Evolutionary conservation across 92 coral and sea anemone species (phyloP).

Genomic region (Desmophyllum pertusum): DNA sequence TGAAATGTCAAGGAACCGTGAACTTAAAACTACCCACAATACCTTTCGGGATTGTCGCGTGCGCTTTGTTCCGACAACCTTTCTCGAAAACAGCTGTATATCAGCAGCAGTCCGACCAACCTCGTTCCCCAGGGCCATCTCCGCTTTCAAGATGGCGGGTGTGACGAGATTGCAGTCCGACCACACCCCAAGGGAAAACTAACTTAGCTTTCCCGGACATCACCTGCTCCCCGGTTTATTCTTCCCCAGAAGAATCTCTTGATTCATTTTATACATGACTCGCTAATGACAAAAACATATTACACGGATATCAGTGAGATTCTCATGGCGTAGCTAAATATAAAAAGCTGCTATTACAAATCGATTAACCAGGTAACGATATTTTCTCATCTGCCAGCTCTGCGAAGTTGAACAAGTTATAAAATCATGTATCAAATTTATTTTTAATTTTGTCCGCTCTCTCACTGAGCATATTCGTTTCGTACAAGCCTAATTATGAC

Average conservation of each 20-base stretch:
- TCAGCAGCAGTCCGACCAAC: neutral
- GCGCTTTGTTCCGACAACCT: no score
- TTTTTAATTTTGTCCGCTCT: neutral
- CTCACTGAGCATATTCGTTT: neutral
- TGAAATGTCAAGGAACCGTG: no score
- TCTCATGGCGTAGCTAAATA: conserved; percentile 28
- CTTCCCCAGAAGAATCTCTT: neutral
- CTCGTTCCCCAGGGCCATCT: no score
- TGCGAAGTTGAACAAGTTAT: neutral
- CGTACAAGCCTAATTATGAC: neutral
- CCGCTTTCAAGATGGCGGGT: no score
- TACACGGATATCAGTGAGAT: neutral
- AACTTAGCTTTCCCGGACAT: neutral
- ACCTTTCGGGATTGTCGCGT: no score
- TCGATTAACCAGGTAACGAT: conserved; percentile 38
- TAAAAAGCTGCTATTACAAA: conserved; percentile 28
- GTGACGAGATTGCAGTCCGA: no score
- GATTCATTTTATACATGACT: neutral
- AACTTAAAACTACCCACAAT: no score
- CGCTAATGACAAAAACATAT: conserved; percentile 34
- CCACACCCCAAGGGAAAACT: neutral
- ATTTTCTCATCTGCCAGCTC: conserved; percentile 8
- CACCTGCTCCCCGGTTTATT: neutral
- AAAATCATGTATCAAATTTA: neutral
- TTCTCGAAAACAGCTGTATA: no score